phyloP scores from a whole-genome alignment of 2,797 vertebrate species.

The Holocentrus rufus region DNA sequence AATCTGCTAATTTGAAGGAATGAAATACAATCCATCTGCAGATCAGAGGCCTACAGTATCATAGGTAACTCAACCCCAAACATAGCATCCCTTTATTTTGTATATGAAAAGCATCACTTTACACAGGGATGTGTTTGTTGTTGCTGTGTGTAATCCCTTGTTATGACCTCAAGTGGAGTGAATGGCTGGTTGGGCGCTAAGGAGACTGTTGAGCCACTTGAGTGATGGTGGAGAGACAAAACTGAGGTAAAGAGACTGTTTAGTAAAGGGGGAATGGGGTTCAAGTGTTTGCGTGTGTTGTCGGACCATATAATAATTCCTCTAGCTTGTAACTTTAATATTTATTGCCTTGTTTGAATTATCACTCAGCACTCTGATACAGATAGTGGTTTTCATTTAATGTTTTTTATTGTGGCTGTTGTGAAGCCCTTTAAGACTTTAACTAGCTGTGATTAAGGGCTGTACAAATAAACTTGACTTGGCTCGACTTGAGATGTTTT shows the following conservation, averaged over 20 bases:
- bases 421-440: not conserved
- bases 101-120: slow-evolving; percentile 56
- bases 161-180: slow-evolving; percentile 70
- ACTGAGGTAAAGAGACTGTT: slow-evolving; percentile 64
- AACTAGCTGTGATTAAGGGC: not conserved
- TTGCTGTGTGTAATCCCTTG: slow-evolving; percentile 77
- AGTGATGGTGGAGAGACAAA: slow-evolving; percentile 46
- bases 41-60: not conserved
- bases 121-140: slow-evolving; percentile 68
- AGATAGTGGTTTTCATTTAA: not conserved
- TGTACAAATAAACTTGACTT: slow-evolving; percentile 26
- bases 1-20: not conserved
- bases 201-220: slow-evolving; percentile 71
- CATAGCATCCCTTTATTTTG: slow-evolving; percentile 14
- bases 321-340: slow-evolving; percentile 1
- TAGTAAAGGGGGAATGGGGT: slow-evolving; percentile 19
- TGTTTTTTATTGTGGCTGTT: slow-evolving; percentile 2
- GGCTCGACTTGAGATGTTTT: slow-evolving; percentile 7
- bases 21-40: not conserved
- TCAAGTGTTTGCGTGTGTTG: slow-evolving; percentile 40
- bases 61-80: not conserved
- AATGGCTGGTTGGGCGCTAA: slow-evolving; percentile 57
- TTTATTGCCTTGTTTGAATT: not conserved
- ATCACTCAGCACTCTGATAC: not conserved
- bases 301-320: slow-evolving; percentile 18